Conservation (phyloP, 2,797 vertebrate genomes). For the Anolis apletophallus region DNA sequence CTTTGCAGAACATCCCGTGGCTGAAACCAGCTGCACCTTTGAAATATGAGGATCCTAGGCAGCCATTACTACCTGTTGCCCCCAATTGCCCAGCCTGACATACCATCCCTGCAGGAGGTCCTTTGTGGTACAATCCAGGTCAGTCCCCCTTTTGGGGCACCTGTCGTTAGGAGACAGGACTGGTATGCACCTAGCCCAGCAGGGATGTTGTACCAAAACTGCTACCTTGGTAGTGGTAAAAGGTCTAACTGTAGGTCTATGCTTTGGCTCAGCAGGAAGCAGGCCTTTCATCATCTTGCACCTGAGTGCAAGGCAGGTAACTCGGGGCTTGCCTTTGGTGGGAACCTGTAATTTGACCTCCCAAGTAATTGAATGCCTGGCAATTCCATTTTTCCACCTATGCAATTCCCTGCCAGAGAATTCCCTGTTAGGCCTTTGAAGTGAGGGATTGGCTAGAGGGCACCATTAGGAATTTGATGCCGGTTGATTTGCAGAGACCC, state of each 20-base stretch:
- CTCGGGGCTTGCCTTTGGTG: not conserved
- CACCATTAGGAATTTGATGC: constrained; percentile 27
- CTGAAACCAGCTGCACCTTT: constrained; percentile 28
- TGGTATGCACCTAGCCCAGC: constrained; percentile 11
- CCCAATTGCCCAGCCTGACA: constrained; percentile 19
- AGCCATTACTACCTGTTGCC: constrained; percentile 34
- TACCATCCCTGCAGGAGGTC: not conserved
- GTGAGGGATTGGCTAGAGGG: constrained; percentile 35
- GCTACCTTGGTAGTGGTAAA: not conserved
- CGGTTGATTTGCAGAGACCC: constrained; percentile 27
- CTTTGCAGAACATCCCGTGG: not conserved
- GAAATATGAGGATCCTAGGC: constrained; percentile 14
- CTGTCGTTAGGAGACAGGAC: not conserved
- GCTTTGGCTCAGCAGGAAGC: constrained; percentile 15
- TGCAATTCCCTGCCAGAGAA: constrained; percentile 9
- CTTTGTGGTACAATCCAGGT: constrained; percentile 13
- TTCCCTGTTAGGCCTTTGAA: constrained; percentile 32
- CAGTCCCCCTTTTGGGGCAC: not conserved
- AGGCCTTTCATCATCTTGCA: constrained; percentile 27
- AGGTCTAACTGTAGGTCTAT: constrained; percentile 15
- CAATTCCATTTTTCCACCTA: constrained; percentile 17
- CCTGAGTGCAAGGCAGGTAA: constrained; percentile 34
- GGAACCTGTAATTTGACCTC: constrained; percentile 44
- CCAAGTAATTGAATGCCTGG: constrained; percentile 21
- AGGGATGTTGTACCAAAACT: not conserved